Conservation (phyloP, 2,113 vertebrate species). For the Holacanthus passer region DNA sequence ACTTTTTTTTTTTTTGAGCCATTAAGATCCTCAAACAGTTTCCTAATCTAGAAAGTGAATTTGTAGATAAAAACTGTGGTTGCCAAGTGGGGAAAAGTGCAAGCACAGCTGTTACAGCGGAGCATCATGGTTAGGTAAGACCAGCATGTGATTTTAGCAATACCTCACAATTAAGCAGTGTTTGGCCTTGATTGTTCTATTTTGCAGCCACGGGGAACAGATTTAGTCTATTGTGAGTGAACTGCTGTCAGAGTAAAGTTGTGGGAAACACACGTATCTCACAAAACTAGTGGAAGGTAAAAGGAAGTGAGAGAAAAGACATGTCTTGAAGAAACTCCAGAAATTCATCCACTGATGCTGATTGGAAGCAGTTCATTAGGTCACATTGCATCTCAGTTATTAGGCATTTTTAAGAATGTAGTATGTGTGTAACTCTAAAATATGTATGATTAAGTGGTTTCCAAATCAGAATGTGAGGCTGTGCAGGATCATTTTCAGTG, state of each 20-base stretch:
- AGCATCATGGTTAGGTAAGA: constrained; percentile 30
- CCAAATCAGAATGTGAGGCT: not conserved
- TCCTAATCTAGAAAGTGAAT: not conserved
- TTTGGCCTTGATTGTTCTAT: constrained; percentile 9
- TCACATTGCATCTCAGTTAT: not conserved
- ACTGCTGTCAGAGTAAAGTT: not conserved
- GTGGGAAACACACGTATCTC: not conserved
- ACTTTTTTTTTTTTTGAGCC: not conserved
- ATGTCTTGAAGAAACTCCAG: not conserved
- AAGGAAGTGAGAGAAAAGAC: not conserved
- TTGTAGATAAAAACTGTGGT: constrained; percentile 2
- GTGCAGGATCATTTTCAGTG: not conserved
- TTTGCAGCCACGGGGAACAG: not conserved
- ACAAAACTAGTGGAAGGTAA: not conserved
- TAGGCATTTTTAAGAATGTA: not conserved
- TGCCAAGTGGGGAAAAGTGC: constrained; percentile 61
- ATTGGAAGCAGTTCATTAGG: not conserved
- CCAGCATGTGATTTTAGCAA: constrained; percentile 52
- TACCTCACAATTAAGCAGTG: constrained; percentile 16
- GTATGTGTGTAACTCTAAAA: too few relatives aligned
- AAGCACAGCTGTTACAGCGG: constrained; percentile 36
- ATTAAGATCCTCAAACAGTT: not conserved
- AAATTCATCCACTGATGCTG: not conserved
- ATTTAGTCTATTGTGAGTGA: constrained; percentile 4
- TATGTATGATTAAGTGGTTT: too few relatives aligned